These are phyloP conservation scores for Rhombomys opimus DNA, from an alignment of 2,113 vertebrate species.

Conservation along the genomic window DNA sequence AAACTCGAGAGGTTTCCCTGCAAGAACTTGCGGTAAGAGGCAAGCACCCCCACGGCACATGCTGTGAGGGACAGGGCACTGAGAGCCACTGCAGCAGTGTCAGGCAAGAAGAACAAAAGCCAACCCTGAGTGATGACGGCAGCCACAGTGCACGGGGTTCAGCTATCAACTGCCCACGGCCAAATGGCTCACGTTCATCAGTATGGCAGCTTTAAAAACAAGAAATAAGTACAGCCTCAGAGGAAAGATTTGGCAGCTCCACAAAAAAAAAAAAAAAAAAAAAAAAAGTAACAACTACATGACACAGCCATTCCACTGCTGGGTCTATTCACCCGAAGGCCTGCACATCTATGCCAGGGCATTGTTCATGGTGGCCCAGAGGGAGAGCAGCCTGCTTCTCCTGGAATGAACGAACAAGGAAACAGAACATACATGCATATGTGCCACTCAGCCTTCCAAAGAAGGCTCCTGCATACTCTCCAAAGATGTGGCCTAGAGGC, in stretches of 20 bases:
- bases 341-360: not conserved
- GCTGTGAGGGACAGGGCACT: not conserved
- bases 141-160: not conserved
- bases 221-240: not conserved
- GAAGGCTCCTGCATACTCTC: not conserved
- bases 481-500: not conserved
- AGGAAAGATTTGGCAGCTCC: not conserved
- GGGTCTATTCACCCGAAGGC: not conserved
- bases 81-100: not conserved
- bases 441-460: not conserved
- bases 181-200: not conserved
- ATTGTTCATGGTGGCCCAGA: too few species aligned
- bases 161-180: too few species aligned
- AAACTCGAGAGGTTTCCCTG: not conserved
- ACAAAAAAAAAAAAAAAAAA: not conserved
- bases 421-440: rapidly evolving
- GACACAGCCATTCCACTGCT: not conserved
- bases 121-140: not conserved
- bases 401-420: too few species aligned
- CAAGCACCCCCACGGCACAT: too few species aligned
- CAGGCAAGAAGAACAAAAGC: not conserved
- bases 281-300: not conserved
- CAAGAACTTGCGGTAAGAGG: too few species aligned
- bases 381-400: not conserved
- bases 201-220: not conserved